A percentile compares a stretch with the other conserved stretches of the same genome.
phyloP scores from a whole-genome alignment of 1,140 invertebrate species.

The Hycleus phaleratus region DNA sequence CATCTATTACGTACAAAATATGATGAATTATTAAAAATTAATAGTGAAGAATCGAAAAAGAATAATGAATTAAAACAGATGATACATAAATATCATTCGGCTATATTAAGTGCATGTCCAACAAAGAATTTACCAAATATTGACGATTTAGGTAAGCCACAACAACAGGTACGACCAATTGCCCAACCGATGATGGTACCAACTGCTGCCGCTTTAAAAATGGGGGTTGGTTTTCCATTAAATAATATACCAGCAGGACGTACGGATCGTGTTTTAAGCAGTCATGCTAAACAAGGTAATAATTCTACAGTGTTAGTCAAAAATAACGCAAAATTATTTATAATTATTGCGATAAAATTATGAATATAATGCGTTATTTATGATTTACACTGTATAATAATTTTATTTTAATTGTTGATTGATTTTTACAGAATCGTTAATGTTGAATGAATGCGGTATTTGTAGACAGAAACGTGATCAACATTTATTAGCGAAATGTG shows the following conservation, averaged over 20 bases:
- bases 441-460: slow-evolving; percentile 66
- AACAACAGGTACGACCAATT: slow-evolving; percentile 9
- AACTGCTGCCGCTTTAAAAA: slow-evolving; percentile 70
- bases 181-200: slow-evolving; percentile 58
- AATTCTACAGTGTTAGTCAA: no score
- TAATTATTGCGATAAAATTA: no score
- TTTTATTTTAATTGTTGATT: no score
- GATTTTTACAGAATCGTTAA: slow-evolving; percentile 29
- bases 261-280: slow-evolving; percentile 49
- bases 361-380: no score
- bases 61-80: slow-evolving; percentile 44
- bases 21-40: slow-evolving; percentile 60
- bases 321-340: no score
- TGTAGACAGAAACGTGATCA: slow-evolving; percentile 76
- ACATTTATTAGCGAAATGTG: slow-evolving; percentile 86
- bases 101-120: slow-evolving; percentile 49
- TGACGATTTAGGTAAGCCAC: slow-evolving; percentile 40
- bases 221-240: slow-evolving; percentile 72
- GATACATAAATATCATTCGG: slow-evolving; percentile 52
- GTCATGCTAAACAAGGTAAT: slow-evolving; percentile 44
- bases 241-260: slow-evolving; percentile 53
- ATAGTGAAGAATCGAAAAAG: slow-evolving; percentile 41
- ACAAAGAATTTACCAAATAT: slow-evolving; percentile 48
- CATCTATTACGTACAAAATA: slow-evolving; percentile 65
- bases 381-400: no score